phyloP scores from a whole-genome alignment of 2,888 invertebrate species.

The Drosophila recens region DNA sequence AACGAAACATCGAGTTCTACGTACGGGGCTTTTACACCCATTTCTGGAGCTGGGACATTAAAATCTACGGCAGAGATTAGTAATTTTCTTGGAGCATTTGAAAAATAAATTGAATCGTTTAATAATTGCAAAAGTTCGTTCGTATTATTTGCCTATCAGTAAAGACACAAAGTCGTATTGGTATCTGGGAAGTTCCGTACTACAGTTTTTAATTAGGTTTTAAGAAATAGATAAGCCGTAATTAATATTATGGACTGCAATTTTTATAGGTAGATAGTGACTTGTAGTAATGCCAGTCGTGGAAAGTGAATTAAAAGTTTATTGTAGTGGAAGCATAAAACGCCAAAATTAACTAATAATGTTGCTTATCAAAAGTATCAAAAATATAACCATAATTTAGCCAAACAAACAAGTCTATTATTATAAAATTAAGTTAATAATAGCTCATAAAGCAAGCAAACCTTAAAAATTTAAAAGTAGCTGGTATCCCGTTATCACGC shows the following conservation, averaged over 20 bases:
- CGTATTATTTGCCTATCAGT: constrained; percentile 10
- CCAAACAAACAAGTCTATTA: neutral
- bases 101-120: constrained; percentile 23
- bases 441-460: neutral
- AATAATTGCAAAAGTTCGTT: constrained; percentile 1
- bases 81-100: neutral
- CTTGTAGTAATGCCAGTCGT: neutral
- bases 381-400: neutral
- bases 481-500: neutral
- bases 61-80: constrained; percentile 28
- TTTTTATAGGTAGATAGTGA: constrained; percentile 1
- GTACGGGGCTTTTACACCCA: constrained; percentile 23
- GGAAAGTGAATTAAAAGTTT: neutral
- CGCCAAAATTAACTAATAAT: neutral
- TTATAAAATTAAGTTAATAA: neutral
- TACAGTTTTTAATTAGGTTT: constrained; percentile 21
- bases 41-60: constrained; percentile 34
- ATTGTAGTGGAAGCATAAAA: constrained; percentile 15
- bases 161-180: neutral
- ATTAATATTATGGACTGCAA: constrained; percentile 21
- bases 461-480: neutral
- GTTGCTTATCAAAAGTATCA: constrained; percentile 12
- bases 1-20: constrained; percentile 23
- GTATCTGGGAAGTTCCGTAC: constrained; percentile 12
- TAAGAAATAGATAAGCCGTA: constrained; percentile 24